A percentile compares a stretch with the other conserved stretches of the same genome.
Evolutionary conservation across 2,113 vertebrate genomes (phyloP).

Genomic region (Rhipidura dahli): DNA sequence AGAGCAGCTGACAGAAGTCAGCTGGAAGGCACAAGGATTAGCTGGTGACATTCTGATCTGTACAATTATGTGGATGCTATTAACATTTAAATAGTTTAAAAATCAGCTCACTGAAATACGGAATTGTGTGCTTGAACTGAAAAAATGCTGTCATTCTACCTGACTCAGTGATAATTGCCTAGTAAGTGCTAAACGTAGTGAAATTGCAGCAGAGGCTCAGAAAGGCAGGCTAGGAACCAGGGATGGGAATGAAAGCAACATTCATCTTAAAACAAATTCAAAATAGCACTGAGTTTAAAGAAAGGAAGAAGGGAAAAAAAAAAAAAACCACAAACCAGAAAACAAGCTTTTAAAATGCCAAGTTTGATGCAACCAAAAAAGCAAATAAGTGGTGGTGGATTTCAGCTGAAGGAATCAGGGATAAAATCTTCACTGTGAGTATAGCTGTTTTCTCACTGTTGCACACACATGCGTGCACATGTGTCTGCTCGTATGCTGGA

Average conservation of each 20-base stretch:
- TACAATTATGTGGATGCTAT: conserved; percentile 60
- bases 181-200: conserved; percentile 44
- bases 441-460: background rate
- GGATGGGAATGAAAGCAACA: conserved; percentile 42
- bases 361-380: conserved; percentile 74
- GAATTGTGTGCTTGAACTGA: conserved; percentile 41
- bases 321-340: background rate
- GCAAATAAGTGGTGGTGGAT: conserved; percentile 68
- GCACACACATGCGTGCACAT: fast-evolving
- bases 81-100: conserved; percentile 62
- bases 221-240: conserved; percentile 16
- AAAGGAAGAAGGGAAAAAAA: background rate
- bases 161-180: conserved; percentile 69
- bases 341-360: conserved; percentile 78
- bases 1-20: conserved; percentile 36
- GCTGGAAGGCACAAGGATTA: conserved; percentile 39
- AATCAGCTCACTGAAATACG: conserved; percentile 52
- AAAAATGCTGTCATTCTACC: conserved; percentile 58
- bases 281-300: conserved; percentile 70
- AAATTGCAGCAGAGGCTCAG: conserved; percentile 44
- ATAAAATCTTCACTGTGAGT: conserved; percentile 58
- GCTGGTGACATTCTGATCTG: conserved; percentile 48
- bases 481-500: background rate
- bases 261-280: conserved; percentile 69
- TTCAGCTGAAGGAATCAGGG: conserved; percentile 61